A percentile compares a stretch with the other conserved stretches of the same genome.
These are phyloP conservation scores for Amphiprion ocellaris DNA, from an alignment of 2,113 vertebrate genomes.

Conservation along the genomic window DNA sequence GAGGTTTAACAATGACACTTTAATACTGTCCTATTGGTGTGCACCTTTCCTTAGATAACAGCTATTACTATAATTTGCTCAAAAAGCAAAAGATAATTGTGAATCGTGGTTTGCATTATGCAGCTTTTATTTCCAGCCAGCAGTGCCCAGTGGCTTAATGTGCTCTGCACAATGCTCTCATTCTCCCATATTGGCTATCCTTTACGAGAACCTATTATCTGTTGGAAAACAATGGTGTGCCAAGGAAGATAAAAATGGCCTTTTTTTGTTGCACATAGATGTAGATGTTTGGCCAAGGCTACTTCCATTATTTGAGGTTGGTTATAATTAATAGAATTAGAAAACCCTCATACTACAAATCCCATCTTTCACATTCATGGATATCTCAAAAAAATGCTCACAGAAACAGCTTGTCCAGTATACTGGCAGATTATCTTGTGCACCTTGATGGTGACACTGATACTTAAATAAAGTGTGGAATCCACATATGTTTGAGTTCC, in stretches of 20 bases:
- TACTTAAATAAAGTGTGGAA: slow-evolving; percentile 41
- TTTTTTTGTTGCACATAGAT: neutral
- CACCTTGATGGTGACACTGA: slow-evolving; percentile 24
- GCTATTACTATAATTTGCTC: neutral
- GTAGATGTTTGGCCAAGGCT: neutral
- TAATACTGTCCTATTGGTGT: neutral
- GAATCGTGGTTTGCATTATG: slow-evolving; percentile 12
- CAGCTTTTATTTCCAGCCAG: slow-evolving; percentile 31
- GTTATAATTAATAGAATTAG: neutral
- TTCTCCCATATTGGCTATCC: neutral
- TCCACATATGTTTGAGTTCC: slow-evolving; percentile 20
- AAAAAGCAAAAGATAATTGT: slow-evolving; percentile 3
- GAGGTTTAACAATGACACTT: neutral
- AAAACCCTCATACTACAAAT: slow-evolving; percentile 22
- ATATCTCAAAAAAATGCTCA: too few species aligned
- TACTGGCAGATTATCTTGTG: too few species aligned
- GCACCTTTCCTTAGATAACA: neutral
- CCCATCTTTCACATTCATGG: neutral
- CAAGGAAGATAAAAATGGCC: slow-evolving; percentile 18
- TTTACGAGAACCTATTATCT: slow-evolving; percentile 34
- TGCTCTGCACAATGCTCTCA: slow-evolving; percentile 33
- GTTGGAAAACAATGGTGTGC: slow-evolving; percentile 3
- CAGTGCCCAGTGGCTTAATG: slow-evolving; percentile 11
- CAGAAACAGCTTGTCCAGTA: too few species aligned
- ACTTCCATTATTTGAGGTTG: neutral